These are phyloP conservation scores for Notolepis coatsorum DNA, from an alignment of 2,797 vertebrate genomes.

Conservation along the genomic window DNA sequence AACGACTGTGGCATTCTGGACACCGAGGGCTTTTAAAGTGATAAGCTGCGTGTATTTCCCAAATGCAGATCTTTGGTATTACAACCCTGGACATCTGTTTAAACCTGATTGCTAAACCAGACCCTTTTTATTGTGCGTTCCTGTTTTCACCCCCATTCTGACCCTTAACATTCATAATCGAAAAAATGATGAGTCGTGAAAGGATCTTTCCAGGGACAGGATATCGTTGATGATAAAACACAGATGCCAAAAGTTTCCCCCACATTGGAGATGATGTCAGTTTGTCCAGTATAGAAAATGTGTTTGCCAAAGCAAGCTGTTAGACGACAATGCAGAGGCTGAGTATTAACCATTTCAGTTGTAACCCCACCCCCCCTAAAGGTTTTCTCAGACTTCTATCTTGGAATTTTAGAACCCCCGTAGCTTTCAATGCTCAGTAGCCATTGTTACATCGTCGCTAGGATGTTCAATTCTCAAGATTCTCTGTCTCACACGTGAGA, in stretches of 20 bases:
- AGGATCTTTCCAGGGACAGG: constrained; percentile 56
- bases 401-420: no score
- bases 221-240: constrained; percentile 51
- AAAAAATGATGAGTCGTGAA: constrained; percentile 54
- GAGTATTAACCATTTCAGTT: constrained; percentile 41
- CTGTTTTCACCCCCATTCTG: constrained; percentile 17
- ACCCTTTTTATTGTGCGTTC: constrained; percentile 44
- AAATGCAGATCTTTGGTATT: constrained; percentile 49
- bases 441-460: no score
- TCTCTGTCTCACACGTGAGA: no score
- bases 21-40: constrained; percentile 60
- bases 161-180: constrained; percentile 58
- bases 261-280: constrained; percentile 54
- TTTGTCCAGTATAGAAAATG: constrained; percentile 20
- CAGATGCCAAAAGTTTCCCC: constrained; percentile 52
- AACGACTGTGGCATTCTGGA: constrained; percentile 54
- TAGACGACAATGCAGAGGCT: constrained; percentile 29
- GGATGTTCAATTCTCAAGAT: no score
- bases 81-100: constrained; percentile 62
- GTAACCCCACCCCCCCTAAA: no score
- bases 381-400: no score
- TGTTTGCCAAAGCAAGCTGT: constrained; percentile 4
- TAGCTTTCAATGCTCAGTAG: no score
- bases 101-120: constrained; percentile 64
- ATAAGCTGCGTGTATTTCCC: constrained; percentile 72